Evolutionary conservation across 2,797 vertebrate genomes (phyloP).

Genomic region (Neosilurus hyrtlii): DNA sequence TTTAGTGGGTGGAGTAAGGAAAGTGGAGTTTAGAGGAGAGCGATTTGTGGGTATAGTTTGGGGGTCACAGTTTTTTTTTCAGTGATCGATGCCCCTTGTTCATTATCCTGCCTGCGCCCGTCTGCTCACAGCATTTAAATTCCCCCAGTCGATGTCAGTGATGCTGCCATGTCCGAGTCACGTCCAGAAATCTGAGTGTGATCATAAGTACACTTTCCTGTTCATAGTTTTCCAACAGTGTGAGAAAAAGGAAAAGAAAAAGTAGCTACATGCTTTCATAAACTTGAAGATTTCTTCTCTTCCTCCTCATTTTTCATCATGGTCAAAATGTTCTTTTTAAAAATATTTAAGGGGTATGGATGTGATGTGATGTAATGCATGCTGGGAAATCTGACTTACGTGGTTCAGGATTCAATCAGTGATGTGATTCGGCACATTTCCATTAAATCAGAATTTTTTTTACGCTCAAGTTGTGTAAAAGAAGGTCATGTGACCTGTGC

Average conservation of each 20-base stretch:
- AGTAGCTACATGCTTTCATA: not conserved
- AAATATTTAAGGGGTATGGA: not conserved
- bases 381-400: not conserved
- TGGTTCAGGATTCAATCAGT: not conserved
- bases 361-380: not conserved
- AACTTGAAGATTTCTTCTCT: no score
- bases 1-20: no score
- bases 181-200: not conserved
- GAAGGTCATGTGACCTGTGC: slow-evolving; percentile 17
- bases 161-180: not conserved
- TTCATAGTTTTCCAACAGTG: not conserved
- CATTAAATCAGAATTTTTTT: slow-evolving; percentile 8
- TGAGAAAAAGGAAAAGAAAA: not conserved
- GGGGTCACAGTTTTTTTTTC: not conserved
- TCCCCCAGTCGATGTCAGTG: not conserved
- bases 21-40: no score
- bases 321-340: not conserved
- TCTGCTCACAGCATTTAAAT: not conserved
- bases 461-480: not conserved
- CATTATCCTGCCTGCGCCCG: slow-evolving; percentile 45
- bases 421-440: slow-evolving; percentile 1
- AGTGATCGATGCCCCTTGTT: slow-evolving; percentile 58
- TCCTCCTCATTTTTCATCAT: not conserved
- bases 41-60: no score
- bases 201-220: not conserved